phyloP scores from a whole-genome alignment of 2,113 vertebrate genomes.

The Pitta sordida region DNA sequence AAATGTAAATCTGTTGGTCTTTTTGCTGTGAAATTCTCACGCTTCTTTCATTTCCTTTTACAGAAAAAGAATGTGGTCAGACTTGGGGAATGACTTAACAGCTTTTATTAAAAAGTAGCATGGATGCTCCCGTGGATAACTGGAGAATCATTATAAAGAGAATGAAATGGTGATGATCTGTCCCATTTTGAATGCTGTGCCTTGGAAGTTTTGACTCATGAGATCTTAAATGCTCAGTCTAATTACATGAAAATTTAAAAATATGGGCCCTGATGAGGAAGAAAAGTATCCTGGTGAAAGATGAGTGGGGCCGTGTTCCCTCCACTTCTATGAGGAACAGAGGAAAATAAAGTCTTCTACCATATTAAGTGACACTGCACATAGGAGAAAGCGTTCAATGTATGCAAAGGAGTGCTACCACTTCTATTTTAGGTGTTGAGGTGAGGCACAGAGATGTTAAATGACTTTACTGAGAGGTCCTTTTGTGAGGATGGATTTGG shows the following conservation, averaged over 20 bases:
- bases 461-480: not conserved
- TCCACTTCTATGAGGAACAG: not conserved
- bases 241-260: not conserved
- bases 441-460: not conserved
- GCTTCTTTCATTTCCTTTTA: not conserved
- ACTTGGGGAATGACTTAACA: not conserved
- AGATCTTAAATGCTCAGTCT: not conserved
- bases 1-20: conserved; percentile 27
- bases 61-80: not conserved
- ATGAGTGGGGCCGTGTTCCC: not conserved
- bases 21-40: conserved; percentile 36
- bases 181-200: not conserved
- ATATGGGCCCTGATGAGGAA: not conserved
- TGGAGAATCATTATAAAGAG: not conserved
- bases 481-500: not conserved
- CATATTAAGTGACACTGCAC: not conserved
- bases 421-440: not conserved
- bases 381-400: not conserved
- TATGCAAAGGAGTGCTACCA: not conserved
- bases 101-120: not conserved
- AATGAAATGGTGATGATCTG: not conserved
- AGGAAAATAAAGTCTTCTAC: not conserved
- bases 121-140: not conserved
- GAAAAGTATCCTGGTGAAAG: not conserved
- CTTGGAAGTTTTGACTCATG: not conserved